phyloP scores from a whole-genome alignment of 2,888 invertebrate species.

The Amblyjoppa proteus region DNA sequence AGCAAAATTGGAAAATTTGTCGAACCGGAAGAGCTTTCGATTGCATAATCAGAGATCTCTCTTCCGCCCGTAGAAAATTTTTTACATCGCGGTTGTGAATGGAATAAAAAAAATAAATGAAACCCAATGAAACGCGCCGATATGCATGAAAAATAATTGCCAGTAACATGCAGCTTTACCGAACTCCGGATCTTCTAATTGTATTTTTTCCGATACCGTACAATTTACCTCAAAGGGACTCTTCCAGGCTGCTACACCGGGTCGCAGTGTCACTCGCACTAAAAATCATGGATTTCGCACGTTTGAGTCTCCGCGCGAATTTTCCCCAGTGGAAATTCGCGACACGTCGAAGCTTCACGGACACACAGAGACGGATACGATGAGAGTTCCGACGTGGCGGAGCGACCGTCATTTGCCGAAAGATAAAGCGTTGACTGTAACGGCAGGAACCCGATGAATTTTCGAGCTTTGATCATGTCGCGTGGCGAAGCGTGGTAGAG shows the following conservation, averaged over 20 bases:
- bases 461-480: conserved; percentile 51
- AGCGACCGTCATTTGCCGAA: conserved; percentile 42
- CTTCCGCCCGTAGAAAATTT: too few relatives aligned
- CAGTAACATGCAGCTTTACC: too few relatives aligned
- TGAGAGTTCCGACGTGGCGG: background rate
- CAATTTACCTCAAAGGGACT: background rate
- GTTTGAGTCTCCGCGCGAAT: conserved; percentile 6
- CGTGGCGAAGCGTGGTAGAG: conserved; percentile 32
- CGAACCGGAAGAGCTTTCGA: too few relatives aligned
- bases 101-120: too few relatives aligned
- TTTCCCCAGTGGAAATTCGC: background rate
- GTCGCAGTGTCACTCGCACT: background rate
- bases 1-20: too few relatives aligned
- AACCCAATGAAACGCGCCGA: background rate
- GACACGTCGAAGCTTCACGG: conserved; percentile 8
- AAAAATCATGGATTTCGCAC: conserved; percentile 19
- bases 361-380: background rate
- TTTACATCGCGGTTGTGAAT: too few relatives aligned
- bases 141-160: background rate
- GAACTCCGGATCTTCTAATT: background rate
- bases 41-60: too few relatives aligned
- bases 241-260: background rate
- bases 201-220: background rate
- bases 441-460: conserved; percentile 44
- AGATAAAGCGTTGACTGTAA: conserved; percentile 25